These are phyloP conservation scores for Netelia inedita DNA, from an alignment of 2,888 invertebrate species.

Conservation along the genomic window DNA sequence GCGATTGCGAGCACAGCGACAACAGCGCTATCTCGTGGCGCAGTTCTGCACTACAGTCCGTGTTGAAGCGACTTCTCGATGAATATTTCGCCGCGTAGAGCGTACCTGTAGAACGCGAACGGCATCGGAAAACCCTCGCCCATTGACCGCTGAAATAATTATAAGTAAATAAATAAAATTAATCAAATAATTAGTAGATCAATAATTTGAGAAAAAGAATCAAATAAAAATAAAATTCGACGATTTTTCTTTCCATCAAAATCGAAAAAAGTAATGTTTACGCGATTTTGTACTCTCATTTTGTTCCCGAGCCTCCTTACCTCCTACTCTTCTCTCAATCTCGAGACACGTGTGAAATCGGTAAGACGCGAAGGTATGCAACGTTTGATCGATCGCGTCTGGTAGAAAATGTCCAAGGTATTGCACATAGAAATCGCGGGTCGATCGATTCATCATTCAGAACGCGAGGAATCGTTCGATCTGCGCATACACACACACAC, in stretches of 20 bases:
- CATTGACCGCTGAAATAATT: conserved; percentile 95
- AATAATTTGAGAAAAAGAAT: too few relatives aligned
- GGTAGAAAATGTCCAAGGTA: conserved; percentile 18
- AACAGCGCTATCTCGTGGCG: conserved; percentile 97
- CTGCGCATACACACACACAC: conserved; percentile 3
- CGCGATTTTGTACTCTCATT: too few relatives aligned
- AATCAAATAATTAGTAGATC: too few relatives aligned
- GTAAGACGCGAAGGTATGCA: conserved; percentile 39
- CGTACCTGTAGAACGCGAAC: conserved; percentile 93
- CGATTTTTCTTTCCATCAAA: too few relatives aligned
- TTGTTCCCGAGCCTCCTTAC: too few relatives aligned
- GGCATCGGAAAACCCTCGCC: conserved; percentile 96
- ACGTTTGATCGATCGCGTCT: conserved; percentile 43
- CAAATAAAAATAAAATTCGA: too few relatives aligned
- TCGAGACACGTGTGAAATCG: conserved; percentile 28
- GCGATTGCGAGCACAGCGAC: conserved; percentile 93
- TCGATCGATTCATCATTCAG: conserved; percentile 58
- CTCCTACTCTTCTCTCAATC: neutral
- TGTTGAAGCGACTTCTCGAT: conserved; percentile 94
- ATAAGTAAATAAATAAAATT: neutral
- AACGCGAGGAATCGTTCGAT: conserved; percentile 32
- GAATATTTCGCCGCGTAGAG: conserved; percentile 99
- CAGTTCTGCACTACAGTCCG: conserved; percentile 94
- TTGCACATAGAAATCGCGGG: conserved; percentile 23
- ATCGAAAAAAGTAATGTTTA: too few relatives aligned